A percentile compares a stretch with the other conserved stretches of the same genome.
These are phyloP conservation scores for Gavia stellata DNA, from an alignment of 2,113 vertebrate genomes.

Conservation along the genomic window DNA sequence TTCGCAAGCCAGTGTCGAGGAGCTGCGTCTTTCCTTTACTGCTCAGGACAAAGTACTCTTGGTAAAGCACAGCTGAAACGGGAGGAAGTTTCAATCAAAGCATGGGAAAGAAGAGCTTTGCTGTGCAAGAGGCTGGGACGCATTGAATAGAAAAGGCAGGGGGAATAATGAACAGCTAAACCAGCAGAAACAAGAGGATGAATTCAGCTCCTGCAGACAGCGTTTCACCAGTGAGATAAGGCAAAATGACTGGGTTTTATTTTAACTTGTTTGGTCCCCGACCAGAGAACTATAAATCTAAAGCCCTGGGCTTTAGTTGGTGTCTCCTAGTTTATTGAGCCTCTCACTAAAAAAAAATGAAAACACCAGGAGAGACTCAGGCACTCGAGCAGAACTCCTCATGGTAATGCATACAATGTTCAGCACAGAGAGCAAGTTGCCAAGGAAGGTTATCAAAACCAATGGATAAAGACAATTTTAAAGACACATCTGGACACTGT, in stretches of 20 bases:
- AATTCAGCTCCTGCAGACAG: conserved; percentile 3
- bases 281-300: neutral
- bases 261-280: neutral
- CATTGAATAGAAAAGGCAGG: neutral
- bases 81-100: conserved; percentile 52
- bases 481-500: conserved; percentile 37
- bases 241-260: neutral
- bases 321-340: neutral
- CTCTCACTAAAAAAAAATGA: neutral
- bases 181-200: conserved; percentile 2
- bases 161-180: neutral
- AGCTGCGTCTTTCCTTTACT: neutral
- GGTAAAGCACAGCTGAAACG: neutral
- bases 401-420: neutral
- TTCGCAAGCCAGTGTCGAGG: neutral
- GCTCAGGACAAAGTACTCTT: conserved; percentile 19
- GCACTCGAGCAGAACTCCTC: neutral
- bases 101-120: conserved; percentile 28
- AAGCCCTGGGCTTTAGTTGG: neutral
- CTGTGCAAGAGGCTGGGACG: neutral
- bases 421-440: neutral
- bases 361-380: neutral
- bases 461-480: neutral
- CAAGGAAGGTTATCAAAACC: conserved; percentile 33
- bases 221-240: neutral